Conservation (phyloP, 2,888 invertebrate genomes). For the Epinotia nisella region DNA sequence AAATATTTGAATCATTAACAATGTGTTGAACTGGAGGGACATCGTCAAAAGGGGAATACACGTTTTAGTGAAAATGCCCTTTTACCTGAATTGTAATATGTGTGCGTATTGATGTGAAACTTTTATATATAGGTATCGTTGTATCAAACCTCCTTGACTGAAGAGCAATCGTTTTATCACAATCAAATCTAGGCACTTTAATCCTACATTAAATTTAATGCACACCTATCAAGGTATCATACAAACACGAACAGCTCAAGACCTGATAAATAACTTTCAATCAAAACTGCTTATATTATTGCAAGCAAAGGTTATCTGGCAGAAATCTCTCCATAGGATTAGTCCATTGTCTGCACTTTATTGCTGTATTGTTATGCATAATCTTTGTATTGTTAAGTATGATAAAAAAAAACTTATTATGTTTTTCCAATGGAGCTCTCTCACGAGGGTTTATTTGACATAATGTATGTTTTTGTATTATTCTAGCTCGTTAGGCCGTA, state of each 20-base stretch:
- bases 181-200: neutral
- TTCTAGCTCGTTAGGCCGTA: too few species aligned
- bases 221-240: neutral
- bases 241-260: neutral
- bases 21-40: too few species aligned
- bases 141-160: too few species aligned
- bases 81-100: too few species aligned
- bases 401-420: conserved; percentile 6
- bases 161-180: neutral
- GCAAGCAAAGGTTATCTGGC: conserved; percentile 40
- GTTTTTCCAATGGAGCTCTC: neutral
- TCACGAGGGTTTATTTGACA: neutral
- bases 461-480: neutral
- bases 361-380: conserved; percentile 37
- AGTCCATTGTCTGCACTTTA: conserved; percentile 38
- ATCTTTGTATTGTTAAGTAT: conserved; percentile 28
- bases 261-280: conserved; percentile 11
- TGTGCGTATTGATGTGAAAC: too few species aligned
- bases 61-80: too few species aligned
- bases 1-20: too few species aligned
- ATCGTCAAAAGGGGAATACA: too few species aligned
- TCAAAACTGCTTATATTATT: conserved; percentile 4
- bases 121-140: too few species aligned
- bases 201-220: neutral
- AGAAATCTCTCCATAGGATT: conserved; percentile 35